Evolutionary conservation across 2,113 vertebrate species (phyloP), one percentile per base, ranked within the genome.

Genomic region (Heloderma charlesbogerti): DNA sequence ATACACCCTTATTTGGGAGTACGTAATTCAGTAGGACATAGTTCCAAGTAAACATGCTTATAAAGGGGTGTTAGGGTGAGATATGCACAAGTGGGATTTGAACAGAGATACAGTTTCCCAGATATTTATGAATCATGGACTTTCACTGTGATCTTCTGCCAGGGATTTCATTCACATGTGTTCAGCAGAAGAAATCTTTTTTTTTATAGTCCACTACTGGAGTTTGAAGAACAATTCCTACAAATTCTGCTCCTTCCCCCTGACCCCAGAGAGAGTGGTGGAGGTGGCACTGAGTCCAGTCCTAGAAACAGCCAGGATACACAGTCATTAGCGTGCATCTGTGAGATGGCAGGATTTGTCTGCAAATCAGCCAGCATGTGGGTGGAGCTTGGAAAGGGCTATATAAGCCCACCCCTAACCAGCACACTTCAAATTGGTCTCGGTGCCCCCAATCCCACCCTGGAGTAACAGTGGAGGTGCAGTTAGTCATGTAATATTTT

Each of bases 41-140:
- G 15, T 60, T n/a, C 18, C 40, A n/a, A n/a, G 34, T 84, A 29
- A 51, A 12, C 18, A 72, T n/a, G 20, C 45, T 54, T 22, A 87
- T 43, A n/a, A 77, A 40, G 6, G 8, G 86, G 71, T 75, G 37
- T 69, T 48, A 40, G 45, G 81, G n/a, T 91, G 3, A 96, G 84
- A 95, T 88, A 93, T 92, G 89, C 43, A 91, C 51, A 74, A 67
- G 51, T 86, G 5, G 84, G 89, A 95, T 85, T 93, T 83, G 92
- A 88, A 84, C 43, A 93, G 91, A 95, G 83, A 95, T 92, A 96
- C 96, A 95, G 92, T 96, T 94, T 95, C 92, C 94, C 92, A 93
- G 92, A 93, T 95, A 92, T 96, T 96, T 95, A 96, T 96, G 96
- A 95, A 95, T 95, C 92, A 92, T 63, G 94, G 92, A 90, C 88